These are phyloP conservation scores for Brachypodius melanocephalos DNA, from an alignment of 2,113 vertebrate species.

Conservation along the genomic window DNA sequence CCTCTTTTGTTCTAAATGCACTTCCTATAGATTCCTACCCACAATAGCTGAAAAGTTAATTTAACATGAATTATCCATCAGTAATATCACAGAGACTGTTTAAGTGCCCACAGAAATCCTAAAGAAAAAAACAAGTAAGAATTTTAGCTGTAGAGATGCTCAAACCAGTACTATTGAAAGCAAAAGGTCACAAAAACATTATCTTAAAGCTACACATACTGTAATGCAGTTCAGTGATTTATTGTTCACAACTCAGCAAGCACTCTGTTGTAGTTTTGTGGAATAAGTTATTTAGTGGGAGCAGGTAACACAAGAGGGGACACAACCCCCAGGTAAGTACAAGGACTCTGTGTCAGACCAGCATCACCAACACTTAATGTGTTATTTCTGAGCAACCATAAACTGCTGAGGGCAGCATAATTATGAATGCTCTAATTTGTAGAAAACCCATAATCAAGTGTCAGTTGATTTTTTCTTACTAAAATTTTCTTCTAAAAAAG, in stretches of 20 bases:
- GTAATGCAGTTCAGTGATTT: not conserved
- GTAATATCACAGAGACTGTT: not conserved
- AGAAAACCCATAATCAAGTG: not conserved
- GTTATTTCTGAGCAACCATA: not conserved
- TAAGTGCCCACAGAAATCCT: not conserved
- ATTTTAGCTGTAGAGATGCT: not conserved
- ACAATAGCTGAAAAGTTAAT: not conserved
- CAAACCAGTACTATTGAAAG: not conserved
- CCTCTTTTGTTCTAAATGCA: not conserved
- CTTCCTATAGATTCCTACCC: not conserved
- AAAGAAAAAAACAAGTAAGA: not conserved
- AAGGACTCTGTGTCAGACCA: not conserved
- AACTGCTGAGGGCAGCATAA: not conserved
- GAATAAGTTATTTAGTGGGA: not conserved
- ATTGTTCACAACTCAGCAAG: not conserved
- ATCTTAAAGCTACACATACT: not conserved
- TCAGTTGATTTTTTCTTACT: not conserved
- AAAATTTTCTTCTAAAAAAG: not conserved
- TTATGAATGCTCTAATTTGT: not conserved
- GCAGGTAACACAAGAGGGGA: accelerated
- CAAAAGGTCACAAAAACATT: not conserved
- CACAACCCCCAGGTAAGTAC: not conserved
- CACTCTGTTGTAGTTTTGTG: not conserved
- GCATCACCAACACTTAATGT: not conserved
- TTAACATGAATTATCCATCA: not conserved